Evolutionary conservation across 2,113 vertebrate genomes (phyloP), one percentile per base, ranked within the genome.

Genomic region (Amia ocellicauda): DNA sequence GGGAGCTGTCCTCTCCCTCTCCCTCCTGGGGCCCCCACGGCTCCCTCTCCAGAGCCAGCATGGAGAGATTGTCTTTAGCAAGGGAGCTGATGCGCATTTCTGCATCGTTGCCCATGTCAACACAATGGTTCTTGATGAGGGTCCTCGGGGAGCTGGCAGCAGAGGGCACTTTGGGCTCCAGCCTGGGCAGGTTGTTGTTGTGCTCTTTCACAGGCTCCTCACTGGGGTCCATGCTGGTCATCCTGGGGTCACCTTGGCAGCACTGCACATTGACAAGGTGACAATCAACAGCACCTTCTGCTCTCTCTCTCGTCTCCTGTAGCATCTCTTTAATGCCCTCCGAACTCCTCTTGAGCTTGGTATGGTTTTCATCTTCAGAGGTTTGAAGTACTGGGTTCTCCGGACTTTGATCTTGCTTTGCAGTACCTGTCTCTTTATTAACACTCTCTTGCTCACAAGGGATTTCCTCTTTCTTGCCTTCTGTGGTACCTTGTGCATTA

Each of bases 181-280:
- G 67, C 40, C 52, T 72, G 79, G 83, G 69, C 51, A 55, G 65
- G 80, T 84, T 87, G 76, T 88, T 90, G 83, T 88, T 88, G 47
- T 60, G 68, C 57, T 78, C 76, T 24, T 53, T 54, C 1, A 29
- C 2, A 22, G 61, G 8, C 77, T 71, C 2, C 47, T 20, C 58
- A 27, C 69, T 7, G 23, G 24, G 3, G 43, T 55, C 56, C 19
- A 45, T 13, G 13, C 51, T 41, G 1, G 62, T 23, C 62, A 58
- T 5, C 20, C 82, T 65, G 1, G 53, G 19, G 26, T 74, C 52
- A 1, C 74, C 83, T 58, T 67, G 80, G 64, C 86, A 87, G 59
- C 81, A 85, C 13, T 74, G 83, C 1, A 82, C 73, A 41, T 58
- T 63, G 49, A 58, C 63, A 2, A 82, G 54, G 43, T 40, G 71